phyloP scores from a whole-genome alignment of 2,888 invertebrate species.

The Pterobdella sp. region DNA sequence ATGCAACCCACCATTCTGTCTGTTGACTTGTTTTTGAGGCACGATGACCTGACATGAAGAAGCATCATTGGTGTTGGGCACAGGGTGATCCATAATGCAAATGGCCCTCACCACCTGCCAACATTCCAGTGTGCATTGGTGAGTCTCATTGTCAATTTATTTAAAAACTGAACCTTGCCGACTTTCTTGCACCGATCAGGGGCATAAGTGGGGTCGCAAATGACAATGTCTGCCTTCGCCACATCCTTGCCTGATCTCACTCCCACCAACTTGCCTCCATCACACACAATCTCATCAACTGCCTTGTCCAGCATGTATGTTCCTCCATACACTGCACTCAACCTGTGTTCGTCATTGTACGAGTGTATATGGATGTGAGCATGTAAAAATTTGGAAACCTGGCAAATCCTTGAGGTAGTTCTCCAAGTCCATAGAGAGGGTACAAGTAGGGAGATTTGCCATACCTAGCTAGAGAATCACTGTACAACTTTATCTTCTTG shows the following conservation, averaged over 20 bases:
- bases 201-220: conserved; percentile 93
- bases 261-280: conserved; percentile 74
- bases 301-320: conserved; percentile 99
- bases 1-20: conserved; percentile 54
- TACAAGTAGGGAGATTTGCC: conserved; percentile 98
- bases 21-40: conserved; percentile 88
- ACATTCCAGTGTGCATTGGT: background rate
- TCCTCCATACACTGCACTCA: conserved; percentile 97
- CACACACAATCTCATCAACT: conserved; percentile 86
- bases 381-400: conserved; percentile 43
- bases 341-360: conserved; percentile 40
- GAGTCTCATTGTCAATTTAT: too few species aligned
- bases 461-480: conserved; percentile 81
- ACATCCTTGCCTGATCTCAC: conserved; percentile 86
- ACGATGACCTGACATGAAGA: conserved; percentile 98
- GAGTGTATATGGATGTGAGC: background rate
- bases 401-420: conserved; percentile 84
- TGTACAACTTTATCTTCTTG: conserved; percentile 82
- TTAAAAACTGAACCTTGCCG: conserved; percentile 53
- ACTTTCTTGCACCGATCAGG: conserved; percentile 64
- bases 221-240: conserved; percentile 72
- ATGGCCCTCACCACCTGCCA: conserved; percentile 78
- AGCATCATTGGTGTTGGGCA: conserved; percentile 87
- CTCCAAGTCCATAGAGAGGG: conserved; percentile 96
- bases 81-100: conserved; percentile 93